Percentiles rank a stretch among this genome's conserved stretches.
Evolutionary conservation across 2,888 invertebrate genomes (phyloP).

Genomic region (Erynnis tages): DNA sequence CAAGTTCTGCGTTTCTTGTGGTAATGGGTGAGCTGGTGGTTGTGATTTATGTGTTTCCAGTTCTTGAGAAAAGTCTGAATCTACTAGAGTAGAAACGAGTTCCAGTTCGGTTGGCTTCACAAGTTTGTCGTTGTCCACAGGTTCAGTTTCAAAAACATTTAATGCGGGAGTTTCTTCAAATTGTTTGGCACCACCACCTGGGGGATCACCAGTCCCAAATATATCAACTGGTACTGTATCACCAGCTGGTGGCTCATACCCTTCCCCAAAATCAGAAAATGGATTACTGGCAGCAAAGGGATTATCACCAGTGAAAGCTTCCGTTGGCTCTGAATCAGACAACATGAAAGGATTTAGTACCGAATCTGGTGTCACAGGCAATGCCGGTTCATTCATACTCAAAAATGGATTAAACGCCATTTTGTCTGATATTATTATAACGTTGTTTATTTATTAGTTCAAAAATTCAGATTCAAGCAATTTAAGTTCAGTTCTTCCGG

Average conservation of each 20-base stretch:
- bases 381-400: constrained; percentile 85
- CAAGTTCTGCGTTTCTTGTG: constrained; percentile 91
- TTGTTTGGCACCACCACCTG: constrained; percentile 57
- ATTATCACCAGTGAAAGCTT: constrained; percentile 76
- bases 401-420: constrained; percentile 91
- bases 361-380: constrained; percentile 70
- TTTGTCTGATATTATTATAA: constrained; percentile 40
- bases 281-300: constrained; percentile 89
- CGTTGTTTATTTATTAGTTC: constrained; percentile 37
- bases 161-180: constrained; percentile 46
- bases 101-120: constrained; percentile 68
- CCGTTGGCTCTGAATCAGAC: constrained; percentile 60
- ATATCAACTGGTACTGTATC: constrained; percentile 69
- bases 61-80: constrained; percentile 43
- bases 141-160: constrained; percentile 47
- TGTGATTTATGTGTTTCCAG: constrained; percentile 45
- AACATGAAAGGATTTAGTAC: constrained; percentile 87
- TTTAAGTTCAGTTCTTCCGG: constrained; percentile 89
- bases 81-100: constrained; percentile 53
- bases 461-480: constrained; percentile 88
- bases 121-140: constrained; percentile 43
- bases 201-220: constrained; percentile 62
- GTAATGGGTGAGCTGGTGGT: constrained; percentile 83
- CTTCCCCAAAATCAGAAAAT: constrained; percentile 82
- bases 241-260: constrained; percentile 59